phyloP scores from a whole-genome alignment of 1,140 invertebrate genomes.

The Drosophila melanica region DNA sequence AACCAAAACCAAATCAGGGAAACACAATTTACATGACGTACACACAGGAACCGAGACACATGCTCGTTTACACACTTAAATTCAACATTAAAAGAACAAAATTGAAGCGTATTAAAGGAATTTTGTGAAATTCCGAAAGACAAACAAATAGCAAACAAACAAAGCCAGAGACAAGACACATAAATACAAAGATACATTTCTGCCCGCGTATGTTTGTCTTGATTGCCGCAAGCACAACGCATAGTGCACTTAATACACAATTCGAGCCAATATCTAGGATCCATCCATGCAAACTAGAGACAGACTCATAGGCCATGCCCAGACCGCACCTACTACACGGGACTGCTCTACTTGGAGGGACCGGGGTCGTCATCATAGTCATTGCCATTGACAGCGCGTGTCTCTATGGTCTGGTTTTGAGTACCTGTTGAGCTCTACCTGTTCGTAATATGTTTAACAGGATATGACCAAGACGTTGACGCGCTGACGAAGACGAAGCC shows the following conservation, averaged over 20 bases:
- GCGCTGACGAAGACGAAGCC: slow-evolving; percentile 1
- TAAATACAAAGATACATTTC: slow-evolving; percentile 47
- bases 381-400: slow-evolving; percentile 58
- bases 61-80: slow-evolving; percentile 48
- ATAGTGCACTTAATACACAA: slow-evolving; percentile 48
- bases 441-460: slow-evolving; percentile 73
- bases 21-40: slow-evolving; percentile 27
- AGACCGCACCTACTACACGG: slow-evolving; percentile 39
- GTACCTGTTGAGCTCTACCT: slow-evolving; percentile 70
- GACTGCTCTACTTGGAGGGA: slow-evolving; percentile 30
- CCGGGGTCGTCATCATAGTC: slow-evolving; percentile 10
- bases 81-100: slow-evolving; percentile 60
- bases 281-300: slow-evolving; percentile 19
- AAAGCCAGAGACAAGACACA: slow-evolving; percentile 59
- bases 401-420: slow-evolving; percentile 45
- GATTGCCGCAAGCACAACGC: slow-evolving; percentile 56
- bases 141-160: slow-evolving; percentile 65
- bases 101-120: slow-evolving; percentile 73
- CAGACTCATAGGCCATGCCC: background rate
- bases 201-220: slow-evolving; percentile 47
- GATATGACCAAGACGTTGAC: slow-evolving; percentile 60
- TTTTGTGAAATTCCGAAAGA: slow-evolving; percentile 76
- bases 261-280: slow-evolving; percentile 45
- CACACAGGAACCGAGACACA: slow-evolving; percentile 44
- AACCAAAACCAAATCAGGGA: slow-evolving; percentile 37